Base-by-base conservation (phyloP, 2,888 invertebrate genomes). In the Cistogaster globosa region DNA sequence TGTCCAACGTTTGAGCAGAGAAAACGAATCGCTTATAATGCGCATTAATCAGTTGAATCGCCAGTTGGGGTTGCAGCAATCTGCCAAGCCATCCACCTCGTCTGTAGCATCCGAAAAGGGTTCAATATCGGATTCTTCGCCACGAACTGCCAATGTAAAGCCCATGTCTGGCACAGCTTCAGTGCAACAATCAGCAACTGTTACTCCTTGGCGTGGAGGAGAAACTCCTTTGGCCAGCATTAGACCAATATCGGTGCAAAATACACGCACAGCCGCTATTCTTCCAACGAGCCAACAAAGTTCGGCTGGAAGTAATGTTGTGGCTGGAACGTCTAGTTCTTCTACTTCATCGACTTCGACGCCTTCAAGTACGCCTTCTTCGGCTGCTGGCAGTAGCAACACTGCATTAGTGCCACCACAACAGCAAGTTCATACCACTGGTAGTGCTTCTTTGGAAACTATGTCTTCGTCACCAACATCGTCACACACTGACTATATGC, bases 141-240 rank as follows among this genome's bases (percentile, higher is more conserved):
- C 94, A 0, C 95, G 96, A 0, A 98, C 98, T 0, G 98, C 98
- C 7, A 98, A 98, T 91, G 98, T 98, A 58, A 97, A 97, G 92
- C 98, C 98, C 0, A 97, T 98, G 96, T 96, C 98, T 4, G 97
- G 97, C 88, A 94, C 93, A 0, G 90, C 92, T 69, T 91, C 91
- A 0, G 90, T 90, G 0, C 93, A 93, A 69, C 93, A 93, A 86
- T 93, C 93, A 3, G 93, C 93, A 0, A 92, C 94, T 6, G 94
- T 95, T 55, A 94, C 94, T n/a, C 94, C 95, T 26, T 95, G 96
- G 92, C 94, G 96, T 84, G 95, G 96, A 3, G 95, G 96, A 7
- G 97, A 97, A 91, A 97, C 98, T 0, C 98, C 96, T 0, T 94
- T 98, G 86, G 98, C 98, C 22, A 98, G 98, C 88, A 98, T 98